phyloP scores from a whole-genome alignment of 2,888 invertebrate species.

The Calliphora vomitoria region DNA sequence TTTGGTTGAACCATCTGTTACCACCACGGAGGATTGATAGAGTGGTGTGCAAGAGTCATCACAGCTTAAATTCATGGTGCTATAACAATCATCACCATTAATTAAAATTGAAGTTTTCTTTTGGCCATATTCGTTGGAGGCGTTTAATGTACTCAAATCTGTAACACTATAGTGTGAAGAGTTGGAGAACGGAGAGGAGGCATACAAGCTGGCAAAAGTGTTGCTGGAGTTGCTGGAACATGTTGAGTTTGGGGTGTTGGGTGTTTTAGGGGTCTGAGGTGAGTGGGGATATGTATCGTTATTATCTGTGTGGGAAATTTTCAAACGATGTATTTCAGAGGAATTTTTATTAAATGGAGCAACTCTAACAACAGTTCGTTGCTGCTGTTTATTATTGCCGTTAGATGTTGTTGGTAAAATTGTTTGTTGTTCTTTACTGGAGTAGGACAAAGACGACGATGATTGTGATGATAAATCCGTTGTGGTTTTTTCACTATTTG shows the following conservation, averaged over 20 bases:
- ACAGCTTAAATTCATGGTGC: slow-evolving; percentile 89
- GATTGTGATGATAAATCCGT: slow-evolving; percentile 33
- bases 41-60: slow-evolving; percentile 87
- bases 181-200: slow-evolving; percentile 25
- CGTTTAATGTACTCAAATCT: slow-evolving; percentile 66
- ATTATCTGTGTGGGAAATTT: slow-evolving; percentile 86
- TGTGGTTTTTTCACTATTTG: slow-evolving; percentile 41
- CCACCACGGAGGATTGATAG: slow-evolving; percentile 90
- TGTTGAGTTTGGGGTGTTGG: slow-evolving; percentile 75
- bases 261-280: slow-evolving; percentile 75
- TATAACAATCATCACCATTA: slow-evolving; percentile 90
- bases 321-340: slow-evolving; percentile 85
- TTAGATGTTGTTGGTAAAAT: slow-evolving; percentile 33
- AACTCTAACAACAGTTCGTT: slow-evolving; percentile 85
- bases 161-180: slow-evolving; percentile 70
- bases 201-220: neutral
- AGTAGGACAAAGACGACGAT: slow-evolving; percentile 15
- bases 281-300: slow-evolving; percentile 68
- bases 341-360: slow-evolving; percentile 83
- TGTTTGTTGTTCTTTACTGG: slow-evolving; percentile 22
- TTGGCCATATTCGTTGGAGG: slow-evolving; percentile 78
- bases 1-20: slow-evolving; percentile 86
- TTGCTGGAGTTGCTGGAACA: neutral
- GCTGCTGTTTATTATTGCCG: slow-evolving; percentile 51
- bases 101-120: slow-evolving; percentile 90